phyloP scores from a whole-genome alignment of 1,140 invertebrate species.

The Periplaneta americana region DNA sequence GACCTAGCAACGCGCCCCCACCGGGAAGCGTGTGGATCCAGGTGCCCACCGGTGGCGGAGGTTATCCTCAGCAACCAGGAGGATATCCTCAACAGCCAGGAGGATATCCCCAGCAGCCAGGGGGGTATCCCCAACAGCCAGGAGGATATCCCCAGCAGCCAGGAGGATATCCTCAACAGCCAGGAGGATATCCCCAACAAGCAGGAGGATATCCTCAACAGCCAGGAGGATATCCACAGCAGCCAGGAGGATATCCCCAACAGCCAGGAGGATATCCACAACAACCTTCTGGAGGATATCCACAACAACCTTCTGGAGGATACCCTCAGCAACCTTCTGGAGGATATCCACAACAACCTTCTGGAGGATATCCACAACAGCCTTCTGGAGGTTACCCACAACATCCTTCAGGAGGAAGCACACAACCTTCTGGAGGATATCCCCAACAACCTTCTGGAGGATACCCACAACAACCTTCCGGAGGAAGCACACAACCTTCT shows the following conservation, averaged over 20 bases:
- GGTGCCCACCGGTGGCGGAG: constrained; percentile 23
- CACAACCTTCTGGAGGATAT: neutral
- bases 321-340: constrained; percentile 23
- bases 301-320: constrained; percentile 21
- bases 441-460: constrained; percentile 10
- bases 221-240: neutral
- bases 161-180: constrained; percentile 17
- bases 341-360: constrained; percentile 23
- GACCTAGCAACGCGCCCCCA: neutral
- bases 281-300: constrained; percentile 18
- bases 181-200: neutral
- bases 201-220: constrained; percentile 19
- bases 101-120: constrained; percentile 3
- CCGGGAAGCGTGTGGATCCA: constrained; percentile 18
- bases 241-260: constrained; percentile 19
- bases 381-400: constrained; percentile 9
- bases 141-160: constrained; percentile 7
- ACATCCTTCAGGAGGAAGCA: constrained; percentile 12
- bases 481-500: neutral
- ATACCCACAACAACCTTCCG: neutral
- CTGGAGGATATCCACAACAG: constrained; percentile 16
- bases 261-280: constrained; percentile 27
- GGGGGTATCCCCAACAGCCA: neutral
- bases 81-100: constrained; percentile 22
- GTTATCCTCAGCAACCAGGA: constrained; percentile 19